A percentile compares a stretch with the other conserved stretches of the same genome.
phyloP scores from a whole-genome alignment of 1,140 invertebrate genomes.

The Ceratina japonica region DNA sequence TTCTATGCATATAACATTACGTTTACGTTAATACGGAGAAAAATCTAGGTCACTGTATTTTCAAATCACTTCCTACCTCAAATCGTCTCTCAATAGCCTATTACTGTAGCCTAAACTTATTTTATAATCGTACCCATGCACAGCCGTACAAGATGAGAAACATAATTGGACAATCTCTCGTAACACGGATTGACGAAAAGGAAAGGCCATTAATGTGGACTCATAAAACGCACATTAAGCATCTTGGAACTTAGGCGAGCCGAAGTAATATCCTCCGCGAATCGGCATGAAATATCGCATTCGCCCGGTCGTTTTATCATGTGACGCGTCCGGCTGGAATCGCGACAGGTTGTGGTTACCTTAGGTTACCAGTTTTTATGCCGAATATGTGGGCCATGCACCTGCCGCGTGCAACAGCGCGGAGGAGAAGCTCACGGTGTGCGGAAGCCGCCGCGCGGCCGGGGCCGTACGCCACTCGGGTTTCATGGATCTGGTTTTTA shows the following conservation, averaged over 20 bases:
- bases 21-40: not conserved
- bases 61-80: not conserved
- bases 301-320: slow-evolving; percentile 12
- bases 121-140: not conserved
- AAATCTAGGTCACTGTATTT: not conserved
- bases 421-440: slow-evolving; percentile 30
- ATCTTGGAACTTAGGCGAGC: too few species aligned
- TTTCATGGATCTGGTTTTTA: slow-evolving; percentile 63
- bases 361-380: slow-evolving; percentile 62
- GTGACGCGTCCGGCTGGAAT: slow-evolving; percentile 12
- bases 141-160: not conserved
- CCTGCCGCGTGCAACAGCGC: slow-evolving; percentile 49
- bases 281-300: slow-evolving; percentile 38
- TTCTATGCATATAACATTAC: not conserved
- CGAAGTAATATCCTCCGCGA: slow-evolving; percentile 13
- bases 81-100: not conserved
- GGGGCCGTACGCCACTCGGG: slow-evolving; percentile 29
- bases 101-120: not conserved
- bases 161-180: not conserved
- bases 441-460: slow-evolving; percentile 54
- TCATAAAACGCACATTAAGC: not conserved
- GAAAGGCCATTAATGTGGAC: too few species aligned
- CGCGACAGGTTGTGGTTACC: slow-evolving; percentile 44
- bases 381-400: slow-evolving; percentile 64
- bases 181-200: too few species aligned